These are phyloP conservation scores for Siniperca obscura DNA, from an alignment of 2,797 vertebrate genomes.

Conservation along the genomic window DNA sequence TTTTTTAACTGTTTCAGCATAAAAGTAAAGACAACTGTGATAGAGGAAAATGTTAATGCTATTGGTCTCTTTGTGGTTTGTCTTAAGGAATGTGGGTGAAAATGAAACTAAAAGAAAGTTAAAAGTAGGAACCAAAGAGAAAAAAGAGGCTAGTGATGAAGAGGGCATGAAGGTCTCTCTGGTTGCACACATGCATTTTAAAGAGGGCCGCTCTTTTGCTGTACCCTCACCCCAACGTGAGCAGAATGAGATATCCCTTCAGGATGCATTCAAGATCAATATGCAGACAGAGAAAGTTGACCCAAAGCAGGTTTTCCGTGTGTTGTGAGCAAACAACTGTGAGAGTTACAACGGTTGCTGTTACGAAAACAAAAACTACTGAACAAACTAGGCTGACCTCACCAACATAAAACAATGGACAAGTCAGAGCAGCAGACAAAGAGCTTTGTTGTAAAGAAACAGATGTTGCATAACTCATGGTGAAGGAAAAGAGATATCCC, in stretches of 20 bases:
- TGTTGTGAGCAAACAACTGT: conserved; percentile 47
- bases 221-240: conserved; percentile 67
- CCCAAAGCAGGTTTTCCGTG: conserved; percentile 32
- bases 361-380: conserved; percentile 42
- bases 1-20: background rate
- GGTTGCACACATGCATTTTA: conserved; percentile 76
- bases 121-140: conserved; percentile 10
- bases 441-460: conserved; percentile 69
- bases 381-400: conserved; percentile 77
- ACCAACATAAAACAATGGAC: conserved; percentile 74
- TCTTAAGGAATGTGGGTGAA: background rate
- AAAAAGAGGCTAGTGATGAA: conserved; percentile 38
- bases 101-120: conserved; percentile 47
- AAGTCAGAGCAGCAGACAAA: conserved; percentile 72
- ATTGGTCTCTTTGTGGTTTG: conserved; percentile 12
- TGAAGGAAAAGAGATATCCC: conserved; percentile 37
- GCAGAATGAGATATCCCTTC: conserved; percentile 64
- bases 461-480: conserved; percentile 63
- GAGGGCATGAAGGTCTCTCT: conserved; percentile 57
- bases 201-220: conserved; percentile 66
- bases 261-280: conserved; percentile 59
- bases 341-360: conserved; percentile 12
- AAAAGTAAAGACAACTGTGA: background rate
- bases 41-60: background rate
- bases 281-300: conserved; percentile 35